phyloP scores from a whole-genome alignment of 2,113 vertebrate species.

The Saguinus midas region DNA sequence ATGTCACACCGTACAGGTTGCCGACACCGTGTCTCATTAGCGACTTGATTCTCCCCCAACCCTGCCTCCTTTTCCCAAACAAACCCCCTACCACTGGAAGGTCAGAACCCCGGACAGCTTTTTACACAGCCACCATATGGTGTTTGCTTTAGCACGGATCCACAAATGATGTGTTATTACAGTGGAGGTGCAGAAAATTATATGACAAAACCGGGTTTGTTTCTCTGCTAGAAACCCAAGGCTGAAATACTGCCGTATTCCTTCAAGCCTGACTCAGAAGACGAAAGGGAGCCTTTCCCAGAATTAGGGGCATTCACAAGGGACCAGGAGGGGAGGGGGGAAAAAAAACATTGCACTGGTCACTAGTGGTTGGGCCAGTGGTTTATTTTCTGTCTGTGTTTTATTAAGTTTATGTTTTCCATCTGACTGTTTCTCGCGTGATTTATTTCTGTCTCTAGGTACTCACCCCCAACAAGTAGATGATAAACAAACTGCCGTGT shows the following conservation, averaged over 20 bases:
- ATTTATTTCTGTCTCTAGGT: conserved; percentile 76
- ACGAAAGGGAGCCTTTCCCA: conserved; percentile 62
- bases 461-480: not conserved
- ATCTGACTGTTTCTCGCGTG: conserved; percentile 64
- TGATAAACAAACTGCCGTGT: not conserved
- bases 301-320: conserved; percentile 61
- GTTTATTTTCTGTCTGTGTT: conserved; percentile 77
- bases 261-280: conserved; percentile 53
- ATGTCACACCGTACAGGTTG: conserved; percentile 32
- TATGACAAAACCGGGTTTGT: conserved; percentile 64
- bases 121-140: conserved; percentile 66
- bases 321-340: conserved; percentile 46
- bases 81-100: conserved; percentile 46
- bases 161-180: conserved; percentile 73
- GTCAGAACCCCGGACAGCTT: conserved; percentile 69
- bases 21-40: conserved; percentile 25
- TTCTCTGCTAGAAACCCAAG: conserved; percentile 22
- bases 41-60: not conserved
- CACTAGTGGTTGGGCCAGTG: conserved; percentile 63
- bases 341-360: conserved; percentile 58
- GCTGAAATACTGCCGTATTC: conserved; percentile 50
- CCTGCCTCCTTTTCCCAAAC: conserved; percentile 48
- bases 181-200: conserved; percentile 67
- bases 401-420: conserved; percentile 77
- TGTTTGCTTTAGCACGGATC: conserved; percentile 78